These are phyloP conservation scores for Ctenochaetus hawaiiensis DNA, from an alignment of 2,797 vertebrate species.

Conservation along the genomic window DNA sequence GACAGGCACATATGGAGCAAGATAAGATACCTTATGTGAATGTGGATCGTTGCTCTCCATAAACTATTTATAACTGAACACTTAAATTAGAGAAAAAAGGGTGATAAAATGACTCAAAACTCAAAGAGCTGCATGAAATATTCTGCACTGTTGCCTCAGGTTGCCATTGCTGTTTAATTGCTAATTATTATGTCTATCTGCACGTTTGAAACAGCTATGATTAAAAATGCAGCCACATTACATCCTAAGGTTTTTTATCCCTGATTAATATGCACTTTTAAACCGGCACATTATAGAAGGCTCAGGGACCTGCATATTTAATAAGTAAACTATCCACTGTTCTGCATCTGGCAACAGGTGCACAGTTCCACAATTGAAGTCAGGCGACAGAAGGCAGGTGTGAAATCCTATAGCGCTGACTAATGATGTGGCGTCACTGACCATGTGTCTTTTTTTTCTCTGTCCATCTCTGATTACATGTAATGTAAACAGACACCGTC, in stretches of 20 bases:
- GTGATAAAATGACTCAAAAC: slow-evolving; percentile 2
- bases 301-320: slow-evolving; percentile 75
- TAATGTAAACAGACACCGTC: slow-evolving; percentile 55
- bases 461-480: slow-evolving; percentile 68
- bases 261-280: slow-evolving; percentile 56
- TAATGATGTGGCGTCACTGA: slow-evolving; percentile 62
- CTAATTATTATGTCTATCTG: slow-evolving; percentile 45
- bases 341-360: slow-evolving; percentile 81
- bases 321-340: slow-evolving; percentile 72
- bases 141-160: slow-evolving; percentile 7
- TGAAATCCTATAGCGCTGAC: slow-evolving; percentile 74
- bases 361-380: slow-evolving; percentile 54
- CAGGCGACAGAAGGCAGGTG: slow-evolving; percentile 70
- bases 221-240: slow-evolving; percentile 40
- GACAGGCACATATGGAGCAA: background rate
- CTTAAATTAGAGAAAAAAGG: slow-evolving; percentile 7
- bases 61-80: background rate
- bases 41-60: background rate
- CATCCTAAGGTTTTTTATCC: slow-evolving; percentile 20
- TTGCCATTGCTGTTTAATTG: slow-evolving; percentile 47
- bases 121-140: slow-evolving; percentile 30
- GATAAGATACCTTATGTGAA: background rate
- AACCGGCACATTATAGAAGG: slow-evolving; percentile 52
- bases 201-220: slow-evolving; percentile 38
- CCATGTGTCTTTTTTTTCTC: slow-evolving; percentile 38